Percentiles rank a stretch among this genome's conserved stretches.
Evolutionary conservation across 2,888 invertebrate species (phyloP).

Genomic region (Synergus itoensis): DNA sequence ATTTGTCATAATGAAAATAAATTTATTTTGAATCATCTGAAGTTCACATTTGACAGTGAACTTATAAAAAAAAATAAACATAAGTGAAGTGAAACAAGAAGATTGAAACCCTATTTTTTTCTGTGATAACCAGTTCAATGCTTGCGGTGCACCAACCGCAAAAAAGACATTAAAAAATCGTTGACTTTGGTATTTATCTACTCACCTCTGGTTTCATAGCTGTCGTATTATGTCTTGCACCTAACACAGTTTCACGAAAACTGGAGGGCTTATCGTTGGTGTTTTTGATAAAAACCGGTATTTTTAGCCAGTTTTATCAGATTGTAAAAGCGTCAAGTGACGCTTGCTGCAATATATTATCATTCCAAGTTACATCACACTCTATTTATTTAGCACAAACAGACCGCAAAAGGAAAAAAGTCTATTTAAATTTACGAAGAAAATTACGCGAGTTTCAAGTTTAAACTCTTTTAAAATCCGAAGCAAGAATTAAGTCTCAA

Average conservation of each 20-base stretch:
- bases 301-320: constrained; percentile 35
- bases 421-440: not conserved
- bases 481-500: not conserved
- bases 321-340: constrained; percentile 39
- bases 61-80: too few species aligned
- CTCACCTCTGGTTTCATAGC: constrained; percentile 39
- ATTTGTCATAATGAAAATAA: too few species aligned
- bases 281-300: constrained; percentile 23
- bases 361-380: constrained; percentile 27
- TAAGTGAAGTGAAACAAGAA: too few species aligned
- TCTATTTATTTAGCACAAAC: constrained; percentile 3
- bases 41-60: too few species aligned
- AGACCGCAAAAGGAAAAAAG: not conserved
- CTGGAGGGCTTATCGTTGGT: not conserved
- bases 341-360: constrained; percentile 21
- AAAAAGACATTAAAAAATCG: constrained; percentile 7
- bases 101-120: too few species aligned
- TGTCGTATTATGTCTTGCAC: constrained; percentile 15
- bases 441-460: not conserved
- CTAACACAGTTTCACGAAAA: constrained; percentile 24
- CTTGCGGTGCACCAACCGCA: not conserved
- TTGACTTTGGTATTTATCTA: not conserved
- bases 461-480: not conserved
- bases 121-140: constrained; percentile 17
- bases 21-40: too few species aligned